Base-by-base conservation (phyloP, 2,888 invertebrate genomes). In the Dilophus febrilis region DNA sequence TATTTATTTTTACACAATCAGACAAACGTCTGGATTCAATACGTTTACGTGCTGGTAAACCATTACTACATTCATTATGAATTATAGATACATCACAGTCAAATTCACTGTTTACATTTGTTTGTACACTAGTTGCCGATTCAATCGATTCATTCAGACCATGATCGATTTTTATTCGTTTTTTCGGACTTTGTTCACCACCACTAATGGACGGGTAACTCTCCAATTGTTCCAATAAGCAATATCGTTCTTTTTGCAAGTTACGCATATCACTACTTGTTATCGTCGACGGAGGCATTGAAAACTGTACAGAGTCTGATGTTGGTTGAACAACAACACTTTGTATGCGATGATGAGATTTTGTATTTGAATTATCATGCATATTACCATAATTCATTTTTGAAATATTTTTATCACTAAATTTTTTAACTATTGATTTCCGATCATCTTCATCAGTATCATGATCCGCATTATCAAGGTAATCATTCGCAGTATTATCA, bases 161-260 rank as follows among this genome's bases (percentile, higher is more conserved):
- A 17, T 68, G 64, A 49, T 74, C 73, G 50, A 75, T 64, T 57
- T 76, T 76, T 45, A 70, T 61, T 44, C 76, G 68, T 56, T 77
- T 77, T 54, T 75, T 75, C 43, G 76, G 73, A 49, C 71, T 71
- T 47, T 72, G 68, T 49, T 70, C 55, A 55, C 77, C 77, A 58
- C 77, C 77, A 45, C 76, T 76, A 53, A 75, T 75, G 56, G 76
- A 76, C 51, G 71, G 72, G 64, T 75, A 75, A 52, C 77, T 77
- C 53, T 76, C 75, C 51, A 75, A 66, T 55, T 78, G 76, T 56
- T 78, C 77, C 48, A 77, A 63, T 43, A 78, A 64, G 54, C 75
- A 74, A 37, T 74, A 74, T 38, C 78, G 67, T 55, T 77, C 77
- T 54, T 78, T 78, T 56, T 78, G 77, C 48, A 77, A 64, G 53